Conservation (phyloP, 1,140 invertebrate species). For the Calephelis nemesis region DNA sequence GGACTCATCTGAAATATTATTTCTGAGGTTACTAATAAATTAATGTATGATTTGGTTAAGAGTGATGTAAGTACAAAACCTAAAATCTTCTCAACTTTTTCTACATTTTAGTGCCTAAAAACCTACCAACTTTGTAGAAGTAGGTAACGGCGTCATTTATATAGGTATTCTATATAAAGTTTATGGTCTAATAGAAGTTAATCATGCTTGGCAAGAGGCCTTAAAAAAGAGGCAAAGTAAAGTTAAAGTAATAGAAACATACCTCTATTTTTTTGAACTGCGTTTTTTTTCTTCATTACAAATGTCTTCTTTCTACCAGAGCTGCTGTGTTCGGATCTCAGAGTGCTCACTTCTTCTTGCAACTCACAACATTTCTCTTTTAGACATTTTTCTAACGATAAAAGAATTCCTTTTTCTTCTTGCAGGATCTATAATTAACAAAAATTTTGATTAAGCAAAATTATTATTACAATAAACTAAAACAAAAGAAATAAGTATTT, state of each 20-base stretch:
- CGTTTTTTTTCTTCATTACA: slow-evolving; percentile 69
- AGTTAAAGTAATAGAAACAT: slow-evolving; percentile 19
- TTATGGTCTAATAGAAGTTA: too few relatives aligned
- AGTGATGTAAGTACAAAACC: too few relatives aligned
- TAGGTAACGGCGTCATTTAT: too few relatives aligned
- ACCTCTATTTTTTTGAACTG: slow-evolving; percentile 70
- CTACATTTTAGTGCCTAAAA: too few relatives aligned
- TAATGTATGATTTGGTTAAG: too few relatives aligned
- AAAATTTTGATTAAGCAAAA: not conserved
- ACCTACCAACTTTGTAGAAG: too few relatives aligned
- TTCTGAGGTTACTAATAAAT: not conserved
- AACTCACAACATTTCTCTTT: slow-evolving; percentile 86
- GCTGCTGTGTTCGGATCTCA: slow-evolving; percentile 72
- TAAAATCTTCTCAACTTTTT: too few relatives aligned
- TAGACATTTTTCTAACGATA: slow-evolving; percentile 88
- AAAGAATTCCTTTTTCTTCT: slow-evolving; percentile 87
- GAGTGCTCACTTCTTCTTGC: slow-evolving; percentile 79
- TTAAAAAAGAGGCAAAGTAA: too few relatives aligned
- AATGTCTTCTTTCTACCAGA: slow-evolving; percentile 70
- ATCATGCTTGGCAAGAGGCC: too few relatives aligned
- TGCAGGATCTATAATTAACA: slow-evolving; percentile 82
- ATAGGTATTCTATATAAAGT: too few relatives aligned
- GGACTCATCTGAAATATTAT: slow-evolving; percentile 76
- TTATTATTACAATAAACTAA: too few relatives aligned
- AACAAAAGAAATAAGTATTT: too few relatives aligned